Conservation (phyloP, 2,888 invertebrate genomes). For the Chymomyza fuscimana region DNA sequence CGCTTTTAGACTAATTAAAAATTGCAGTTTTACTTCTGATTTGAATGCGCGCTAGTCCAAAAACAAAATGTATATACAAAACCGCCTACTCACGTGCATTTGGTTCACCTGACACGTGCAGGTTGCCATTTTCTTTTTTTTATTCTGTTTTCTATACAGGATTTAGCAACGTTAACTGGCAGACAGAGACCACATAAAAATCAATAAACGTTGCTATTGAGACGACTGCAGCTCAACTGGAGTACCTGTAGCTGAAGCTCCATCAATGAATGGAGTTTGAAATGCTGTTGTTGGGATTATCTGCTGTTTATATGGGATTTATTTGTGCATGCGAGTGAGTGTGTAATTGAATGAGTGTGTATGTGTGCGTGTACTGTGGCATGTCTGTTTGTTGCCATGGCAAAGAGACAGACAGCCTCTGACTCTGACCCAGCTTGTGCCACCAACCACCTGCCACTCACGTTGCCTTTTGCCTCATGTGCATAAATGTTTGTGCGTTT, state of each 20-base stretch:
- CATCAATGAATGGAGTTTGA: slow-evolving; percentile 49
- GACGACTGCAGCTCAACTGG: slow-evolving; percentile 11
- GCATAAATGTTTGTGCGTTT: slow-evolving; percentile 70
- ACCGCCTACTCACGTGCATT: slow-evolving; percentile 26
- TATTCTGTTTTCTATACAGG: neutral
- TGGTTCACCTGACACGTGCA: slow-evolving; percentile 14
- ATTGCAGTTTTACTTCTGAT: slow-evolving; percentile 48
- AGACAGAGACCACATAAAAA: slow-evolving; percentile 2
- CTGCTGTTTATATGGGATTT: slow-evolving; percentile 71
- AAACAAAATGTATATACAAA: slow-evolving; percentile 27
- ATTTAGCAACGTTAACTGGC: slow-evolving; percentile 26
- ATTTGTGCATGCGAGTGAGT: slow-evolving; percentile 38
- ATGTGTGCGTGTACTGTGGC: neutral
- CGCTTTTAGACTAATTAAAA: slow-evolving; percentile 51
- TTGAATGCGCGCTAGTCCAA: slow-evolving; percentile 28
- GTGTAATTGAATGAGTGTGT: neutral
- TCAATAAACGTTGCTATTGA: slow-evolving; percentile 13
- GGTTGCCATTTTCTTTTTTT: neutral
- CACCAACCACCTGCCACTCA: slow-evolving; percentile 27
- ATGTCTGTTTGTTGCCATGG: neutral
- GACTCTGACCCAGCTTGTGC: slow-evolving; percentile 19
- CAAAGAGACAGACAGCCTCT: slow-evolving; percentile 11
- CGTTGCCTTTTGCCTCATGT: slow-evolving; percentile 12
- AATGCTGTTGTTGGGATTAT: slow-evolving; percentile 63
- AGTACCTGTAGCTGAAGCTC: slow-evolving; percentile 28